Evolutionary conservation across 2,113 vertebrate genomes (phyloP), one percentile per base, ranked within the genome.

Genomic region (Cichladusa arquata): DNA sequence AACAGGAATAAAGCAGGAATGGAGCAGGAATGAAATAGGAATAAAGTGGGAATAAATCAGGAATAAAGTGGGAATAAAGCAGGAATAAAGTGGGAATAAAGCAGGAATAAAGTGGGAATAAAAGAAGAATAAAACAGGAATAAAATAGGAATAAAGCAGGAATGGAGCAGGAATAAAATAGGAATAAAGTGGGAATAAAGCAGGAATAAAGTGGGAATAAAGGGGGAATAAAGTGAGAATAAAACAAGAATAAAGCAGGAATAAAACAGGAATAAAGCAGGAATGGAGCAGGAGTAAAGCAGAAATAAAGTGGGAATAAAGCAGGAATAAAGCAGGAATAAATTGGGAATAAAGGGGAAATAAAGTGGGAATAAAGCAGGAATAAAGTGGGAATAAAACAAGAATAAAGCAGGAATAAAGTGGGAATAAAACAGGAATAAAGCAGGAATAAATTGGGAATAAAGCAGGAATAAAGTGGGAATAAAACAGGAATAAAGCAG

Each of bases 191-290:
- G 19, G 5, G 33, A 31, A 51, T 12, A 5, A n/a, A 45, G 6
- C 14, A 7, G 48, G 24, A 25, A 50, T 25, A 14, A 24, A 25
- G 14, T 11, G 6, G 29, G 28, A 57, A 57, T 34, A 24, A 16
- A 34, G 9, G 1, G 1, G 16, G 26, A 62, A 40, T 38, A 28
- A 38, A 61, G 3, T 0, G 1, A 17, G 58, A 38, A 61, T 12
- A 19, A 14, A 42, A 6, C 1, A 1, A 38, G 40, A 33, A 25
- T 9, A 4, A 14, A 29, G 6, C 1, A 0, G 16, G 11, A 73
- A 20, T n/a, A 7, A 14, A 64, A 51, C 7, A 3, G 45, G 34
- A 26, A 62, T 26, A 5, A 12, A 28, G 5, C 5, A 5, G 50
- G 50, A 51, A 28, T 51, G 16, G 31, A 31, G 9, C 0, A 0